Conservation (phyloP, 2,113 vertebrate species). For the Ochotona princeps region DNA sequence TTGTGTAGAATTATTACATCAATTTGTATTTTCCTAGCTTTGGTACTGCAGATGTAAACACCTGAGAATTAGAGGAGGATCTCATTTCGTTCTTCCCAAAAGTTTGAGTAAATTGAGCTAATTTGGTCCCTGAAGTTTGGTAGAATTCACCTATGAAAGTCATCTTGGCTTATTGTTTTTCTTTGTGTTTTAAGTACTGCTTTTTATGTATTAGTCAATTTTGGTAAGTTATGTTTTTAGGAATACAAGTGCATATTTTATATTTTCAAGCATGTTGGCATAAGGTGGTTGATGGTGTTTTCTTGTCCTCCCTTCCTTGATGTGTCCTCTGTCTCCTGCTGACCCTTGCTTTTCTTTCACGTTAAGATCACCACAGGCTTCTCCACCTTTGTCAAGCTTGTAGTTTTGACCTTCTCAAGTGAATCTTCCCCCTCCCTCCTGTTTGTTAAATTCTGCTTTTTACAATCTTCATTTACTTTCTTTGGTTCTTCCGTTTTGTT, state of each 20-base stretch:
- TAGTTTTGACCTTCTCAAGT: background rate
- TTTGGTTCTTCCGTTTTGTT: background rate
- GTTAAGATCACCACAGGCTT: too few species aligned
- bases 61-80: background rate
- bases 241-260: slow-evolving; percentile 1
- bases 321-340: background rate
- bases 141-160: background rate
- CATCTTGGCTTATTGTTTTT: background rate
- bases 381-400: background rate
- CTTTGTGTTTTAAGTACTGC: background rate
- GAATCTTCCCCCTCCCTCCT: background rate
- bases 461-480: background rate
- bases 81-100: background rate
- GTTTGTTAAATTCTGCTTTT: slow-evolving; percentile 1
- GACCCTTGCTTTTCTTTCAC: too few species aligned
- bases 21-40: background rate
- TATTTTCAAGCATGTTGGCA: background rate
- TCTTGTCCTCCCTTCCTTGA: background rate
- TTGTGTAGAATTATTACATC: background rate
- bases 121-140: background rate
- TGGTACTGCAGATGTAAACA: background rate
- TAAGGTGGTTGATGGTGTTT: background rate
- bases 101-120: background rate
- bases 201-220: background rate
- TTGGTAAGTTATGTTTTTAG: slow-evolving; percentile 19